A percentile compares a stretch with the other conserved stretches of the same genome.
Evolutionary conservation across 2,113 vertebrate species (phyloP).

Genomic region (Lasiurus borealis): DNA sequence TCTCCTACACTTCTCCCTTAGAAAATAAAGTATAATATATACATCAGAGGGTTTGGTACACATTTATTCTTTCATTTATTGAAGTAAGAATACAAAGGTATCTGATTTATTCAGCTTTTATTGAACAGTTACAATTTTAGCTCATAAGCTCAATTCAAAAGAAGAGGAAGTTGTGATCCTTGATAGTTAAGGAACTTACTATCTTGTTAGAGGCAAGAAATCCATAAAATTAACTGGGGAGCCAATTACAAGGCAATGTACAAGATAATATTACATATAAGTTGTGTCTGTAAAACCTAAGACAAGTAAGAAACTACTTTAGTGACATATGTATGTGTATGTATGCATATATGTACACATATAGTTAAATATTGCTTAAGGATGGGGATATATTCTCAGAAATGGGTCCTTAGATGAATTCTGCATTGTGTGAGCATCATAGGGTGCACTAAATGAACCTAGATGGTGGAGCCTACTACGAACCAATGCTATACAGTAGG

Average conservation of each 20-base stretch:
- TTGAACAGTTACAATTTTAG: conserved; percentile 28
- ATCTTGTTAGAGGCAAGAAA: background rate
- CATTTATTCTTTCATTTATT: conserved; percentile 23
- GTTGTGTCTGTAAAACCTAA: background rate
- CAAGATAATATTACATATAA: background rate
- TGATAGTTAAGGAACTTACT: conserved; percentile 32
- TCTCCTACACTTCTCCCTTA: background rate
- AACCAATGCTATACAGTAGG: background rate
- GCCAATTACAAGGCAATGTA: background rate
- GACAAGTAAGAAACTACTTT: background rate
- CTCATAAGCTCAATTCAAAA: background rate
- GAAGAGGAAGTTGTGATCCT: background rate
- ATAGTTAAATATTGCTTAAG: background rate
- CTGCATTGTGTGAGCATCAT: background rate
- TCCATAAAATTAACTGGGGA: background rate
- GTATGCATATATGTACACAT: background rate
- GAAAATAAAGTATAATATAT: background rate
- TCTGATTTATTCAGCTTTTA: background rate
- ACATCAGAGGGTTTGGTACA: background rate
- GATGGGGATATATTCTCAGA: background rate
- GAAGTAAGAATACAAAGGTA: background rate
- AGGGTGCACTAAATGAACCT: background rate
- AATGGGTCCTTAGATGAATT: background rate
- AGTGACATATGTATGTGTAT: background rate
- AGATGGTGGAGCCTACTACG: background rate